Evolutionary conservation across 1,140 invertebrate genomes (phyloP).

Genomic region (Caenorhabditis tropicalis): DNA sequence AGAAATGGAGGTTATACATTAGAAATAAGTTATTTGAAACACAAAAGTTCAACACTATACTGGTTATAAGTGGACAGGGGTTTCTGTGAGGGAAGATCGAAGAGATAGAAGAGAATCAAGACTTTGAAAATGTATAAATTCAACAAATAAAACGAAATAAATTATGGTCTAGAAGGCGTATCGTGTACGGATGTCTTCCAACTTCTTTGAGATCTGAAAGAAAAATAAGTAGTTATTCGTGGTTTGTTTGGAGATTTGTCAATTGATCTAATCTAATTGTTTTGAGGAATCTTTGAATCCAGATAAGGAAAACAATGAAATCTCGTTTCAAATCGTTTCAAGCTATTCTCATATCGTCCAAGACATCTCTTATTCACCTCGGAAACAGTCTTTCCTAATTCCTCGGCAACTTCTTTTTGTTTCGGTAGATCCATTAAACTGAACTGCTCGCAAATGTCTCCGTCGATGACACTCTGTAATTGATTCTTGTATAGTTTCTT

Average conservation of each 20-base stretch:
- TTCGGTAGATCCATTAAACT: conserved; percentile 91
- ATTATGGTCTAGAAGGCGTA: conserved; percentile 83
- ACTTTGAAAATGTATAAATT: not conserved
- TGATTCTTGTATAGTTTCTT: conserved; percentile 48
- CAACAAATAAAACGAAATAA: not conserved
- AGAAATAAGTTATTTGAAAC: conserved; percentile 8
- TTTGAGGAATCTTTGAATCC: conserved; percentile 1
- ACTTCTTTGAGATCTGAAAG: conserved; percentile 81
- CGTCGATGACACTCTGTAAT: conserved; percentile 91
- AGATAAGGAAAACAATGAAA: not conserved
- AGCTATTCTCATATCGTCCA: conserved; percentile 21
- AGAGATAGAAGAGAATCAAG: not conserved
- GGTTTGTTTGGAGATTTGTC: too few relatives aligned
- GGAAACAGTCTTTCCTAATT: conserved; percentile 89
- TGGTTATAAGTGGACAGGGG: too few relatives aligned
- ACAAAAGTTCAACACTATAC: too few relatives aligned
- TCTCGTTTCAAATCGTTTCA: not conserved
- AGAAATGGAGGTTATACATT: not conserved
- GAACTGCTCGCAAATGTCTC: conserved; percentile 98
- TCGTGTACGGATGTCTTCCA: conserved; percentile 90
- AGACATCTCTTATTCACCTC: conserved; percentile 79
- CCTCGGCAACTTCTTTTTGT: conserved; percentile 91
- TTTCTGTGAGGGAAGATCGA: not conserved
- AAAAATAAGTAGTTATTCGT: not conserved
- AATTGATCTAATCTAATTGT: conserved; percentile 72